Percentiles rank a stretch among this genome's conserved stretches.
phyloP scores from a whole-genome alignment of 2,888 invertebrate species.

The Chrysomela aeneicollis region DNA sequence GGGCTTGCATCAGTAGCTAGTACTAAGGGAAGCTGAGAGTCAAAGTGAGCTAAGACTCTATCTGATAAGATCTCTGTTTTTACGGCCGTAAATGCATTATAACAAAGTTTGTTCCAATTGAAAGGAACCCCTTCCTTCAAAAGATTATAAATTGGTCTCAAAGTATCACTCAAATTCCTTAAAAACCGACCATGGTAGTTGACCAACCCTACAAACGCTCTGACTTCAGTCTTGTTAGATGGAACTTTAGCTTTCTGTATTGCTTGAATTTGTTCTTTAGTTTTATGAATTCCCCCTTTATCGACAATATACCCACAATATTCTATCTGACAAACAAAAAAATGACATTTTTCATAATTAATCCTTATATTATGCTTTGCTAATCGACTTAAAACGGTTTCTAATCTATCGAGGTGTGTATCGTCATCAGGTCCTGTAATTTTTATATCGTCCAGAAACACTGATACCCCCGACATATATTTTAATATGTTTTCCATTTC shows the following conservation, averaged over 20 bases:
- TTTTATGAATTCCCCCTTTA: conserved; percentile 31
- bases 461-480: conserved; percentile 46
- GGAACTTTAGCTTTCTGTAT: conserved; percentile 34
- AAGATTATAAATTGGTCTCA: conserved; percentile 20
- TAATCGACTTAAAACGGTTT: conserved; percentile 28
- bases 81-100: conserved; percentile 22
- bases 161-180: conserved; percentile 14
- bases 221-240: no score
- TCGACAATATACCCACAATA: conserved; percentile 48
- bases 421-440: no score
- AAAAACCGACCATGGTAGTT: conserved; percentile 36
- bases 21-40: conserved; percentile 22
- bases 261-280: conserved; percentile 19
- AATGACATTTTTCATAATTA: conserved; percentile 48
- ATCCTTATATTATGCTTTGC: conserved; percentile 45
- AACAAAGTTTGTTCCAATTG: conserved; percentile 25
- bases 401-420: conserved; percentile 44
- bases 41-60: conserved; percentile 25
- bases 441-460: conserved; percentile 52
- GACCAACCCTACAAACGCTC: conserved; percentile 24
- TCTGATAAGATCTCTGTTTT: conserved; percentile 19
- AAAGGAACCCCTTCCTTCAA: conserved; percentile 17
- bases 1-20: conserved; percentile 31
- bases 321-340: conserved; percentile 31
- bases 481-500: no score